These are phyloP conservation scores for Drosophila sordidapex DNA, from an alignment of 2,888 invertebrate species.

Conservation along the genomic window DNA sequence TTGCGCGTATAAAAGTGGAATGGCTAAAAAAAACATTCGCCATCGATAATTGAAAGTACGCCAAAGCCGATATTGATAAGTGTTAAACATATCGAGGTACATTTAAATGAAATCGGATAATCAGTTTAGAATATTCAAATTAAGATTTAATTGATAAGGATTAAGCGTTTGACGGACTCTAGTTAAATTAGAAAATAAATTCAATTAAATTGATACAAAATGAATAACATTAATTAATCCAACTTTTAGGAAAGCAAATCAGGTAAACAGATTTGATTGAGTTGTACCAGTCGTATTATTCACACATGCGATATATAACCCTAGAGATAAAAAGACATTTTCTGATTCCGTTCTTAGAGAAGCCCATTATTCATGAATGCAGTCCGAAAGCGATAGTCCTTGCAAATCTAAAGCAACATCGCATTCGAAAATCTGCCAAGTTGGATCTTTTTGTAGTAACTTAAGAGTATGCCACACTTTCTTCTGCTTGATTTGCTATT, in stretches of 20 bases:
- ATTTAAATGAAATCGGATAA: conserved; percentile 11
- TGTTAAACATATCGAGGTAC: conserved; percentile 9
- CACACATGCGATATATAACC: background rate
- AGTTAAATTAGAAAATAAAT: background rate
- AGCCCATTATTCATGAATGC: background rate
- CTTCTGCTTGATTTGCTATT: background rate
- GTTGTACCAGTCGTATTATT: background rate
- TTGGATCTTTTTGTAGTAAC: background rate
- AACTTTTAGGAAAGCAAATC: background rate
- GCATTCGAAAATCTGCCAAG: background rate
- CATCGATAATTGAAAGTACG: conserved; percentile 32
- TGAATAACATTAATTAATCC: background rate
- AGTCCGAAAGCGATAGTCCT: background rate
- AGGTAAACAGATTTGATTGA: background rate
- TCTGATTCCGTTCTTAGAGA: background rate
- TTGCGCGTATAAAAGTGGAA: conserved; percentile 34
- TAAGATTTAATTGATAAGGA: background rate
- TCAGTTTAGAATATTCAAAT: conserved; percentile 5
- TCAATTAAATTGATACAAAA: background rate
- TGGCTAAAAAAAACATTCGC: conserved; percentile 34
- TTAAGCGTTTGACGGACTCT: too few relatives aligned
- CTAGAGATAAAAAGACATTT: background rate
- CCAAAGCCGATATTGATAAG: conserved; percentile 24
- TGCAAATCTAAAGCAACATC: background rate
- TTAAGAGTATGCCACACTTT: background rate